A percentile compares a stretch with the other conserved stretches of the same genome.
phyloP scores from a whole-genome alignment of 2,797 vertebrate genomes.

The Danio kyathit region DNA sequence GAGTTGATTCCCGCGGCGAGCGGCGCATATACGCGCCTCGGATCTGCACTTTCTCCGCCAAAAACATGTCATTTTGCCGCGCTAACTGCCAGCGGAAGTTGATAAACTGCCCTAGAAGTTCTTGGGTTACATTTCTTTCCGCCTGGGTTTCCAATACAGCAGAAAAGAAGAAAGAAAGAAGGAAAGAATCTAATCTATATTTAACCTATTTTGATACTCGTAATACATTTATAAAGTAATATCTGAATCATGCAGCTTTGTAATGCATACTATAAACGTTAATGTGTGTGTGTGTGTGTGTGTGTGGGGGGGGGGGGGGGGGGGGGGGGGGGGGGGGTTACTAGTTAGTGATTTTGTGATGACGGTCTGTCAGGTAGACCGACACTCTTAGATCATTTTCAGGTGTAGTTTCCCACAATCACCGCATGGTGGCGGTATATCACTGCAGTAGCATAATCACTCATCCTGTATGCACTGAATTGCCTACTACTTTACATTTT shows the following conservation, averaged over 20 bases:
- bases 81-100: neutral
- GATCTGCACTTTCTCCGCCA: slow-evolving; percentile 26
- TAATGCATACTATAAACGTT: neutral
- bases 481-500: neutral
- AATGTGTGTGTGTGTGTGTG: too few species aligned
- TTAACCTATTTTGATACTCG: neutral
- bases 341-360: too few species aligned
- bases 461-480: neutral
- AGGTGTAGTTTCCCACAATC: neutral
- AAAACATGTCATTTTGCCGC: slow-evolving; percentile 19
- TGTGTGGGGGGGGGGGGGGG: too few species aligned
- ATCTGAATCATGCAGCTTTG: neutral
- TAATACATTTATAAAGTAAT: neutral
- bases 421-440: slow-evolving; percentile 70
- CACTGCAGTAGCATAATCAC: slow-evolving; percentile 4
- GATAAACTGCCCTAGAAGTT: neutral
- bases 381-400: neutral
- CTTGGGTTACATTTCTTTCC: neutral
- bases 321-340: too few species aligned
- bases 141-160: neutral
- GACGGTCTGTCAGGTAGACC: neutral
- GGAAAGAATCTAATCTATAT: neutral
- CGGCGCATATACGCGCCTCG: slow-evolving; percentile 5
- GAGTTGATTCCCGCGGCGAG: slow-evolving; percentile 44
- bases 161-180: neutral